Conservation (phyloP, 2,113 vertebrate species). For the Hippocampus barbouri region DNA sequence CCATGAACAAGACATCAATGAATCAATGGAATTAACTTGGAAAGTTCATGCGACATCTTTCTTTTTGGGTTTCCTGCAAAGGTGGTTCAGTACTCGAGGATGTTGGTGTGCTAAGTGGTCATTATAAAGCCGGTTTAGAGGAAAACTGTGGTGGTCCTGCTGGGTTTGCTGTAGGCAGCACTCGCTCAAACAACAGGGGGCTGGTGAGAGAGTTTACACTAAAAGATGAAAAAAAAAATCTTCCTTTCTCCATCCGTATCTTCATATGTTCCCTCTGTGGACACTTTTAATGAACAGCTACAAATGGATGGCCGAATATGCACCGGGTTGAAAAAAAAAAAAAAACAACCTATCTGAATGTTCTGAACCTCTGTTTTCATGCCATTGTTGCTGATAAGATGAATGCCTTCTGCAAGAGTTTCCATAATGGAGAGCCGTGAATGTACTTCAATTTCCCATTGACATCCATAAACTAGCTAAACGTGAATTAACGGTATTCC, state of each 20-base stretch:
- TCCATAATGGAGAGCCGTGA: too few species aligned
- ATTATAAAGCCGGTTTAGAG: conserved; percentile 46
- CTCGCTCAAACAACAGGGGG: conserved; percentile 52
- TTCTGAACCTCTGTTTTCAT: too few species aligned
- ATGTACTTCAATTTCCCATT: too few species aligned
- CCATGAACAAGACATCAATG: conserved; percentile 2
- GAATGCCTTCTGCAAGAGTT: too few species aligned
- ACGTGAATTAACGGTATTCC: background rate
- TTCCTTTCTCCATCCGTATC: conserved; percentile 8
- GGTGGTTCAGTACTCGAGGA: conserved; percentile 19
- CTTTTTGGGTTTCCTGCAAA: conserved; percentile 5
- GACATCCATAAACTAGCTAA: background rate
- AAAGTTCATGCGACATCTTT: conserved; percentile 13
- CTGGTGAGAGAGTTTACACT: background rate
- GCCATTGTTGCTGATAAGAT: too few species aligned
- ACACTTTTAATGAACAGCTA: background rate
- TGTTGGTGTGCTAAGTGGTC: conserved; percentile 37
- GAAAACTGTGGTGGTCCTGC: conserved; percentile 38
- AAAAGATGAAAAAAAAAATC: background rate
- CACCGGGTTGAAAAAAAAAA: background rate
- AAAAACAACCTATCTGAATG: too few species aligned
- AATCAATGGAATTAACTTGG: background rate
- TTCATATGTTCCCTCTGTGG: background rate
- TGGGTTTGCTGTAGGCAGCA: conserved; percentile 46
- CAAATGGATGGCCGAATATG: too few species aligned